Evolutionary conservation across 1,140 invertebrate species (phyloP), one percentile per base, ranked within the genome.

Genomic region (Drosophila nannoptera): DNA sequence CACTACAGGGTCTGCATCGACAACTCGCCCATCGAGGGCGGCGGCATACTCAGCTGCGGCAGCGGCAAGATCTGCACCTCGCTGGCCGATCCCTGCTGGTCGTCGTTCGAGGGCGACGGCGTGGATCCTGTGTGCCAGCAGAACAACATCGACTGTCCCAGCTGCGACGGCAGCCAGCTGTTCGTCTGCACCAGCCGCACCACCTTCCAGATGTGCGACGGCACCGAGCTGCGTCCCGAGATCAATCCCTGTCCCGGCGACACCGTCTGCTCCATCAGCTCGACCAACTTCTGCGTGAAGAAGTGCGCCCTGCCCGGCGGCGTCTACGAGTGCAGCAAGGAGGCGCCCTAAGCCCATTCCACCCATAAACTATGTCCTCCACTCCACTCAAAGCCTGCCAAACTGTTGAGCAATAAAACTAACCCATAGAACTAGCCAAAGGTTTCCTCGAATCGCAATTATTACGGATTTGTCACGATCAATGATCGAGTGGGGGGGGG

Each of bases 111-210:
- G 1, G 64, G 14, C 5, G 8, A 9, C 4, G 64, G 36, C 45
- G 48, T 14, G 0, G 22, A 14, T 0, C n/a, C 46, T 4, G 45
- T 9, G 7, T 48, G 54, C 31, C 0, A 36, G 0, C 5, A 9
- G 0, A 8, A 3, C 0, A 8, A 55, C 0, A 16, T 35, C 60
- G 40, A 54, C 9, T 88, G 87, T 53, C 29, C 49, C 0, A 11
- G 5, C 11, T 88, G 87, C 49, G 49, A 73, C 12, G 77, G 60
- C 5, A 14, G 0, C 5, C 40, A 22, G 0, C 5, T 78, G 4
- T 88, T 88, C 14, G 69, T 80, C 46, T 88, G 87, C 62, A 88
- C 80, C 43, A 88, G 83, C 31, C 74, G 74, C 50, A 87, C 74
- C 40, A 87, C 83, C 4, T 88, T 82, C 48, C 69, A 65, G 7